phyloP scores from a whole-genome alignment of 2,888 invertebrate species.

The Myopa testacea region DNA sequence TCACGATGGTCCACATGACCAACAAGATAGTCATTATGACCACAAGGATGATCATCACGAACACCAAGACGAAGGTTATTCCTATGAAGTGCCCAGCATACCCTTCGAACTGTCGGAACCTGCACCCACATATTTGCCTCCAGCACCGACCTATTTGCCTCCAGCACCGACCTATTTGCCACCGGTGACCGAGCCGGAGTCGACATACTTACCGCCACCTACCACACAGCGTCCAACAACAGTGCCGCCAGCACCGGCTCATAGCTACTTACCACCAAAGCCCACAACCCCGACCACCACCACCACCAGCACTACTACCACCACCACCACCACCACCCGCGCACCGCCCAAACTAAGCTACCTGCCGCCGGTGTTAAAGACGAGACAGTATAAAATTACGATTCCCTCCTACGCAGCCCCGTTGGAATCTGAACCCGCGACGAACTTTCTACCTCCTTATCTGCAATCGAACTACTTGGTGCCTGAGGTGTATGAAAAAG shows the following conservation, averaged over 20 bases:
- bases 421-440: constrained; percentile 50
- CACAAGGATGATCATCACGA: not conserved
- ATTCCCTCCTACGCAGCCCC: constrained; percentile 63
- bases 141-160: constrained; percentile 43
- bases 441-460: constrained; percentile 54
- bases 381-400: constrained; percentile 54
- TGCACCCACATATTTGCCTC: constrained; percentile 41
- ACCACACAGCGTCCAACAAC: constrained; percentile 5
- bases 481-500: constrained; percentile 9
- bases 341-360: constrained; percentile 45
- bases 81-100: constrained; percentile 54
- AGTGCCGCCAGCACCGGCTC: constrained; percentile 18
- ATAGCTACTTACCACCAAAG: constrained; percentile 1
- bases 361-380: constrained; percentile 47
- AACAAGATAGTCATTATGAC: not conserved
- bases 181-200: constrained; percentile 12
- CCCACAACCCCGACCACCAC: not conserved
- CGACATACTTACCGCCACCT: constrained; percentile 40
- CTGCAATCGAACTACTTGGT: not conserved
- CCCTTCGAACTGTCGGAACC: constrained; percentile 52
- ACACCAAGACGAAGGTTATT: constrained; percentile 50
- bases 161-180: constrained; percentile 44
- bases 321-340: not conserved
- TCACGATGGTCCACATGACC: not conserved
- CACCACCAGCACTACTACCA: constrained; percentile 4